Conservation (phyloP, 2,113 vertebrate genomes). For the Thamnophis sirtalis region DNA sequence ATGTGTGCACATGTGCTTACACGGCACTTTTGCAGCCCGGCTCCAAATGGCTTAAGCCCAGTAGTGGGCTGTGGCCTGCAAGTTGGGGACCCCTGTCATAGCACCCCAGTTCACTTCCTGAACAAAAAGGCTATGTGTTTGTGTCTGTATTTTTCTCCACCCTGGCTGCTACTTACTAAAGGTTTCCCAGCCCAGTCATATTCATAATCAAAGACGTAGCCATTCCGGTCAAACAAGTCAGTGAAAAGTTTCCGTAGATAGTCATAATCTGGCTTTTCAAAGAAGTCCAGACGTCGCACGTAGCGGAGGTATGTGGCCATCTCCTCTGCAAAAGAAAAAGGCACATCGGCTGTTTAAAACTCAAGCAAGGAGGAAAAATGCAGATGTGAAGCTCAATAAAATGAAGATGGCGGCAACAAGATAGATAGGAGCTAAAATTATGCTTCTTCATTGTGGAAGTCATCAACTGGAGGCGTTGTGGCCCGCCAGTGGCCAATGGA, state of each 20-base stretch:
- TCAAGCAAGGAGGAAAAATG: not conserved
- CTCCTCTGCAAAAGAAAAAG: constrained; percentile 77
- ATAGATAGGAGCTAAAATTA: not conserved
- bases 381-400: not conserved
- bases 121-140: not conserved
- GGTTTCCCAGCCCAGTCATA: constrained; percentile 98
- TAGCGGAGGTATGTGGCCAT: constrained; percentile 96
- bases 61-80: not conserved
- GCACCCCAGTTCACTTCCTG: not conserved
- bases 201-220: constrained; percentile 93
- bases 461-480: not conserved
- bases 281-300: constrained; percentile 93
- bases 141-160: not conserved
- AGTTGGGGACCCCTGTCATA: not conserved
- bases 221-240: constrained; percentile 89
- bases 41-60: not conserved
- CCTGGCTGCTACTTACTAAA: constrained; percentile 73
- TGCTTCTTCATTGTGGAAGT: not conserved
- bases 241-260: constrained; percentile 95
- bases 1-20: not conserved
- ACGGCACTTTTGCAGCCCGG: not conserved
- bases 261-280: constrained; percentile 95
- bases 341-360: not conserved
- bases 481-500: too few relatives aligned
- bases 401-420: not conserved